Base-by-base conservation (phyloP, 2,797 vertebrate species). In the Sebastes umbrosus region DNA sequence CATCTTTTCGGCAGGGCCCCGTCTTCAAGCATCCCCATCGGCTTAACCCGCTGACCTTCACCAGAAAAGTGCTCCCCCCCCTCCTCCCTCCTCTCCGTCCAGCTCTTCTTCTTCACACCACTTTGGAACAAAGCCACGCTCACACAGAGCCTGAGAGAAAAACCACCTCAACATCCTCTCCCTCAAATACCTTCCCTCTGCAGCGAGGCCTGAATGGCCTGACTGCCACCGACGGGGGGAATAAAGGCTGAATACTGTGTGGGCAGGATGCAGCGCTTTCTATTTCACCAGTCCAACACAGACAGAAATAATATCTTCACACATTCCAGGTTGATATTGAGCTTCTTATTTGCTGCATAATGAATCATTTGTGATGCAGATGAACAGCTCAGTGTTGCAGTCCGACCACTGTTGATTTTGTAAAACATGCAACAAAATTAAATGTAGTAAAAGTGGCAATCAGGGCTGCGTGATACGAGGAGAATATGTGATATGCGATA, bases 41-140 rank as follows among this genome's bases (percentile, higher is more conserved):
- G 93, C 94, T 96, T 95, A 95, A 96, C 95, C 95, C 82, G 43
- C 68, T 92, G 93, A 94, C 94, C 95, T 93, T 91, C 90, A 90
- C 64, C 84, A 92, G 84, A 84, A 85, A 79, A 79, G 81, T 59
- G 67, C 68, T 58, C 16, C 59, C 16, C 16, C 11, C 31, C 63
- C 16, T n/a, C 50, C 16, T 59, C 16, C 13, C 54, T 31, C 36
- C 20, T n/a, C 50, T 77, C 74, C 73, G 69, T 87, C 79, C 84
- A 22, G 73, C 85, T 87, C 80, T 46, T 85, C 88, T 91, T 92
- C 92, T 88, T 87, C 88, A 92, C 92, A 90, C 82, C 69, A 83
- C 80, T 78, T 83, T 93, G 91, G 91, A 94, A 96, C 94, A 96
- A 95, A 92, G 95, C 90, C 91, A 90, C 69, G 3, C 82, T 88